These are phyloP conservation scores for Holocentrus rufus DNA, from an alignment of 2,797 vertebrate species.

Conservation along the genomic window DNA sequence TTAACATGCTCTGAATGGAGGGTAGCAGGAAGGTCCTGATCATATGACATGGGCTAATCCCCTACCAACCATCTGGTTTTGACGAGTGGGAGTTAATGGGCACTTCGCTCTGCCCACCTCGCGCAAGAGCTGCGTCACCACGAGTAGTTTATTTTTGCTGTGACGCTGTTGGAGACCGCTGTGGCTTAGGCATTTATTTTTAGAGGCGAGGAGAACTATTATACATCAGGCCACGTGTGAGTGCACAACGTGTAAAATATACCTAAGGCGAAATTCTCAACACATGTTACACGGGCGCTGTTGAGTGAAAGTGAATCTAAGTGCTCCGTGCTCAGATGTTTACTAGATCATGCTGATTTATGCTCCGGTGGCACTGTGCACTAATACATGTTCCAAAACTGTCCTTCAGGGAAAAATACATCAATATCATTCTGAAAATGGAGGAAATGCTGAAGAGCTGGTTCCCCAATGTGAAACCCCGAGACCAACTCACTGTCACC, in stretches of 20 bases:
- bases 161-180: conserved; percentile 60
- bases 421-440: conserved; percentile 85
- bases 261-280: conserved; percentile 39
- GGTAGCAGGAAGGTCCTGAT: conserved; percentile 72
- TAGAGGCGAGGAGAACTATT: conserved; percentile 70
- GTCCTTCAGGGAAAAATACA: conserved; percentile 78
- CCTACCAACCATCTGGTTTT: conserved; percentile 78
- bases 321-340: conserved; percentile 33
- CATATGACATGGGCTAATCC: conserved; percentile 79
- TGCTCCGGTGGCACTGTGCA: neutral
- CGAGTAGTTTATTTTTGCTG: conserved; percentile 64
- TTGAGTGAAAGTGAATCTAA: conserved; percentile 3
- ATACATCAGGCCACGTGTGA: conserved; percentile 71
- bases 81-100: conserved; percentile 65
- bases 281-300: conserved; percentile 21
- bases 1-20: conserved; percentile 71
- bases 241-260: conserved; percentile 77
- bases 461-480: conserved; percentile 83
- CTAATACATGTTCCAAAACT: conserved; percentile 18
- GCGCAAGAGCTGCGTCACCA: conserved; percentile 66
- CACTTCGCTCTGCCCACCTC: conserved; percentile 46
- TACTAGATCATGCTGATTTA: conserved; percentile 27
- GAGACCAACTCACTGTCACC: conserved; percentile 63
- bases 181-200: conserved; percentile 78
- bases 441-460: conserved; percentile 87